A percentile compares a stretch with the other conserved stretches of the same genome.
These are phyloP conservation scores for Andrena fulva DNA, from an alignment of 2,888 invertebrate genomes.

Conservation along the genomic window DNA sequence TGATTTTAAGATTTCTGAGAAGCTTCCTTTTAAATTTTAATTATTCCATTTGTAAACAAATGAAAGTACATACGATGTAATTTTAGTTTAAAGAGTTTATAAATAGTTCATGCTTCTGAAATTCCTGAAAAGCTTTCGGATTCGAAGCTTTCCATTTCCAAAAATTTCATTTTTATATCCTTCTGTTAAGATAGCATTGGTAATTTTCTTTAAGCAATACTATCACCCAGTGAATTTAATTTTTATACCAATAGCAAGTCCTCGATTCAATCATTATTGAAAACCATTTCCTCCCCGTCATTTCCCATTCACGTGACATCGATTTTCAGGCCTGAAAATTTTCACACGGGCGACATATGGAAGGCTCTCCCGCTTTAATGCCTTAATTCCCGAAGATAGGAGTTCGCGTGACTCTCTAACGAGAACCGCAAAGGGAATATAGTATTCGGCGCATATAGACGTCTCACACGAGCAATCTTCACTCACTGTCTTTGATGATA, in stretches of 20 bases:
- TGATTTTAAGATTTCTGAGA: background rate
- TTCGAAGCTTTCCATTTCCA: background rate
- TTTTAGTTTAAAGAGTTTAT: background rate
- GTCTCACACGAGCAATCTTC: background rate
- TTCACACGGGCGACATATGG: background rate
- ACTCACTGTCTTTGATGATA: slow-evolving; percentile 1
- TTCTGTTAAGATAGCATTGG: background rate
- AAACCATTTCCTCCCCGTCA: background rate
- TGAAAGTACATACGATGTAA: too few relatives aligned
- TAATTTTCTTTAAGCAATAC: background rate
- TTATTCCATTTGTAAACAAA: background rate
- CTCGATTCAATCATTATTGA: background rate
- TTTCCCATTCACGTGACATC: background rate
- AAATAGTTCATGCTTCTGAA: too few relatives aligned
- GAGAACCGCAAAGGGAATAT: background rate
- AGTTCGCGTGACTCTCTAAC: background rate
- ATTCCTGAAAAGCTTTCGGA: too few relatives aligned
- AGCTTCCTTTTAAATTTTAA: background rate
- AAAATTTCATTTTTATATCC: background rate
- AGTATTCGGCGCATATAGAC: background rate
- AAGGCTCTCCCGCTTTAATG: background rate
- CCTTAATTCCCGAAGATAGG: slow-evolving; percentile 2
- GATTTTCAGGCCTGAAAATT: background rate
- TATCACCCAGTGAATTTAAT: background rate
- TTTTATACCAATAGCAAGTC: background rate